Evolutionary conservation across 2,797 vertebrate genomes (phyloP).

Genomic region (Sebastes minor): DNA sequence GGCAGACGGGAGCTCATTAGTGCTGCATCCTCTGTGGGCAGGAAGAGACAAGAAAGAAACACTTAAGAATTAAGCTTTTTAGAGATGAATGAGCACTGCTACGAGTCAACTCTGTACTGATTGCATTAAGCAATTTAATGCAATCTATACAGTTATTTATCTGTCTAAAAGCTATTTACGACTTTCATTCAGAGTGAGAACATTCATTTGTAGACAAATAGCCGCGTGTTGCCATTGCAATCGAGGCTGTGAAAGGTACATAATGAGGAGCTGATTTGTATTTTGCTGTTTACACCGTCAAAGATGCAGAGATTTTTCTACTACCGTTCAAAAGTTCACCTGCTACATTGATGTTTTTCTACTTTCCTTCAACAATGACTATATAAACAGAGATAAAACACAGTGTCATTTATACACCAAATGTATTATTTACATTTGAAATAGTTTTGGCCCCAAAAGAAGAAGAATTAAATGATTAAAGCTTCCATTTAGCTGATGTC

Average conservation of each 20-base stretch:
- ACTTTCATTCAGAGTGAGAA: not conserved
- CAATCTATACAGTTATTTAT: not conserved
- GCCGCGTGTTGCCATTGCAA: not conserved
- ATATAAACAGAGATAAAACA: not conserved
- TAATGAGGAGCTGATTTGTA: not conserved
- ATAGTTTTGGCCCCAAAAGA: not conserved
- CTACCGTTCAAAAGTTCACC: not conserved
- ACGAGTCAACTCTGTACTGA: not conserved
- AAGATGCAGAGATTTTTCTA: not conserved
- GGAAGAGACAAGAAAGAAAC: slow-evolving; percentile 13
- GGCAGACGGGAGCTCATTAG: slow-evolving; percentile 54
- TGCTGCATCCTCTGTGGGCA: slow-evolving; percentile 46
- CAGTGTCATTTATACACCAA: no score
- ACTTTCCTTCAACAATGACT: not conserved
- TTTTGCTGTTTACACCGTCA: not conserved
- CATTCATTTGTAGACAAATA: not conserved
- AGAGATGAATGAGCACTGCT: not conserved
- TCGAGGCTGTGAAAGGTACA: not conserved
- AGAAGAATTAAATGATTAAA: not conserved
- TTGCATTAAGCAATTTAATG: not conserved
- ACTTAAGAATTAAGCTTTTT: slow-evolving; percentile 10
- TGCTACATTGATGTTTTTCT: not conserved
- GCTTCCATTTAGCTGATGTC: not conserved
- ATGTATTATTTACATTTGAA: not conserved
- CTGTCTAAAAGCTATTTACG: not conserved